Percentiles rank a stretch among this genome's conserved stretches.
phyloP scores from a whole-genome alignment of 2,113 vertebrate species.

The Entelurus aequoreus region DNA sequence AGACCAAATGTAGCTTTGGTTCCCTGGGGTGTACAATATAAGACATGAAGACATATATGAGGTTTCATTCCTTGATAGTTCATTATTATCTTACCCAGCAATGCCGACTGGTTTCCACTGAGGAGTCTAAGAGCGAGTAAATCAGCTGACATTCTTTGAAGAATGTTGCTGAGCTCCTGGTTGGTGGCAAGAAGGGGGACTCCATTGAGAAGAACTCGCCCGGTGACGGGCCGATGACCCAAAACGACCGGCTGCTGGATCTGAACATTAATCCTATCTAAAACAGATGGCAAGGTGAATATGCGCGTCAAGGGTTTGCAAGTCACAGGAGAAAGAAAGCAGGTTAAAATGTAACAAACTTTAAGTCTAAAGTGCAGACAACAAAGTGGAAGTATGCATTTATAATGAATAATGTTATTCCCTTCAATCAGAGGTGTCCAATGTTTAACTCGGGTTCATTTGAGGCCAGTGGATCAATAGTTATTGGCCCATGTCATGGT shows the following conservation, averaged over 20 bases:
- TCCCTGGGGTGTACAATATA: background rate
- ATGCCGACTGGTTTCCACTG: background rate
- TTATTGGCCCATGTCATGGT: no score
- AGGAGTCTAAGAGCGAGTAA: background rate
- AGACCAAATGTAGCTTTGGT: background rate
- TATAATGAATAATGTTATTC: background rate
- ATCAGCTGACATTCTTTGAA: constrained; percentile 2
- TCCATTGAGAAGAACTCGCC: constrained; percentile 3
- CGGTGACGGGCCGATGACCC: background rate
- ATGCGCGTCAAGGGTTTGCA: background rate
- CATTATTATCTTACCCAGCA: background rate
- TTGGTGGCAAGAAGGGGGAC: background rate
- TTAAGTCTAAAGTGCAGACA: background rate
- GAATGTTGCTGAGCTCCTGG: background rate
- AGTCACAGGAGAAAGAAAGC: background rate
- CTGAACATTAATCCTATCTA: background rate
- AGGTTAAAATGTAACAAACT: background rate
- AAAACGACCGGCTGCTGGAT: background rate
- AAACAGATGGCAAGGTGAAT: background rate
- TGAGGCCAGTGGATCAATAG: no score
- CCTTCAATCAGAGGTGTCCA: no score
- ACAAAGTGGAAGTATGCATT: background rate
- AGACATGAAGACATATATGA: background rate
- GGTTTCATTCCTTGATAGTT: background rate
- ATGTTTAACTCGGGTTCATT: no score